phyloP scores from a whole-genome alignment of 2,113 vertebrate genomes.

The Trichechus manatus region DNA sequence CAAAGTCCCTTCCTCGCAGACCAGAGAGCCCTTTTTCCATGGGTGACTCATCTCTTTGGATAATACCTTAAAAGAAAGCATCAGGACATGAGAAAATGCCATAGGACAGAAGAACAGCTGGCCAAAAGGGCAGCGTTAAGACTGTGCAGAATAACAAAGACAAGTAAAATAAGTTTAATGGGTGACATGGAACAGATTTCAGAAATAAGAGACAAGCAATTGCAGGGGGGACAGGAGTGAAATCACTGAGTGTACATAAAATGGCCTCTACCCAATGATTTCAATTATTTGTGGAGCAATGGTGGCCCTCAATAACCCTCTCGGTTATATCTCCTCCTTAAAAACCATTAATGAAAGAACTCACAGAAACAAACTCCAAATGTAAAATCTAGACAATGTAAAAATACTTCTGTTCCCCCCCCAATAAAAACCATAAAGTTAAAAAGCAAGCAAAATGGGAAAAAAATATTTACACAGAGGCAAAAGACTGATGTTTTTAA shows the following conservation, averaged over 20 bases:
- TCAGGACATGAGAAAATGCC: constrained; percentile 57
- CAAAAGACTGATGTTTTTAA: neutral
- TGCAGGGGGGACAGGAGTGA: neutral
- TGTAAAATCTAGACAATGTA: neutral
- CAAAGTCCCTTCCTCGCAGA: constrained; percentile 90
- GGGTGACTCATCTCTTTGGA: constrained; percentile 91
- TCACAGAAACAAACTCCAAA: neutral
- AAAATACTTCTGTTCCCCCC: neutral
- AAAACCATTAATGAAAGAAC: neutral
- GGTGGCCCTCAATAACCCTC: neutral
- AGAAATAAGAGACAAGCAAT: neutral
- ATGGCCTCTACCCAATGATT: neutral
- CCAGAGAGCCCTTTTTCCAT: constrained; percentile 94
- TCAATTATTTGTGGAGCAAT: neutral
- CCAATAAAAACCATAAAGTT: neutral
- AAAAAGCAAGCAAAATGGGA: constrained; percentile 30
- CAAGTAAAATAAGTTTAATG: neutral
- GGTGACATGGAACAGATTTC: neutral
- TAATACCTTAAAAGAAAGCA: constrained; percentile 91
- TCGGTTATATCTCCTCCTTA: neutral
- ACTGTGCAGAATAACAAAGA: neutral
- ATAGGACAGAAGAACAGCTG: neutral
- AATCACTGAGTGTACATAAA: neutral
- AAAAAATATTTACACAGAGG: neutral
- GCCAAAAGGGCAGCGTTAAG: neutral